These are phyloP conservation scores for Trachythela sp. DNA, from an alignment of 64 coral and sea anemone species.

Conservation along the genomic window DNA sequence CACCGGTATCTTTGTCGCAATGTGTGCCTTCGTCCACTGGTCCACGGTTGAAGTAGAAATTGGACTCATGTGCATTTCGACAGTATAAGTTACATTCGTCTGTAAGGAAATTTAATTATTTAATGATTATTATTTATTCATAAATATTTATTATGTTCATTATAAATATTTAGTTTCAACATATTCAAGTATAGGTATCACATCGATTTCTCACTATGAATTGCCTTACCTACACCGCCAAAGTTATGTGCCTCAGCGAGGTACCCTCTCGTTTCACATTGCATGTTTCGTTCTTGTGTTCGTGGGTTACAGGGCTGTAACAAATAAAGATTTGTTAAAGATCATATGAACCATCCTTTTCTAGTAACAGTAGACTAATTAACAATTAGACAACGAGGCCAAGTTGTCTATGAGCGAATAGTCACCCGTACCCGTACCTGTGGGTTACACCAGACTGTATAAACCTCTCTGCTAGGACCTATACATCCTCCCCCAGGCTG, in stretches of 20 bases:
- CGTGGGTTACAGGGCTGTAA: not conserved
- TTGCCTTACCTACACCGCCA: not conserved
- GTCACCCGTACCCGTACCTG: no score
- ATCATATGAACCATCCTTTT: no score
- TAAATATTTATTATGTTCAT: no score
- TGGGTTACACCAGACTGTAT: not conserved
- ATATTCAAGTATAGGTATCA: no score
- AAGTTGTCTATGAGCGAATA: no score
- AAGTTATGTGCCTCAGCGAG: not conserved
- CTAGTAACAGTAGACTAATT: no score
- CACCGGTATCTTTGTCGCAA: not conserved
- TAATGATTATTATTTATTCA: no score
- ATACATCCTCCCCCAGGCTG: not conserved
- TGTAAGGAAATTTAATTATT: not conserved
- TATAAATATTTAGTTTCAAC: no score
- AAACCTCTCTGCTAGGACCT: not conserved
- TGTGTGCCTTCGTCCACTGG: not conserved
- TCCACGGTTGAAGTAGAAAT: not conserved
- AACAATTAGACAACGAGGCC: no score
- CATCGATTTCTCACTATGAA: no score
- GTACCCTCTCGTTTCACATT: not conserved
- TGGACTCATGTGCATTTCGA: not conserved
- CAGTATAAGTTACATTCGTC: not conserved
- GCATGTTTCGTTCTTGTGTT: not conserved
- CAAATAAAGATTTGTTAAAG: no score